Evolutionary conservation across 2,888 invertebrate species (phyloP), one percentile per base, ranked within the genome.

Genomic region (Sturmia bella): DNA sequence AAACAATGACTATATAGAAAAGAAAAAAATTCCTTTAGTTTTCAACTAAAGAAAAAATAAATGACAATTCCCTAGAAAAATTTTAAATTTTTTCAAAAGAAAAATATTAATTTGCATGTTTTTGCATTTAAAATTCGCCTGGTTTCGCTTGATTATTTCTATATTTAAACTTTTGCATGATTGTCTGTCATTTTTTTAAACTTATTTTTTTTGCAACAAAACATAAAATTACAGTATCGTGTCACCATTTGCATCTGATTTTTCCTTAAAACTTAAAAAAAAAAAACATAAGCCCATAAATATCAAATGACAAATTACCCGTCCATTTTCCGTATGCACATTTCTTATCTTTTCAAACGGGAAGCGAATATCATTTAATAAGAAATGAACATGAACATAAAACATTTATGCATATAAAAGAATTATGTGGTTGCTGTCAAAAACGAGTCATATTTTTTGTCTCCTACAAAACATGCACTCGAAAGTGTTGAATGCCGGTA

Each of bases 191-290:
- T 37, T 54, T 61, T 12, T n/a, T n/a, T n/a, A n/a, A n/a, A 72
- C n/a, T 39, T 39, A 66, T 59, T 6, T 43, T 15, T 24, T 7
- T 32, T 41, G 24, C 41, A 17, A 50, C 48, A 32, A 32, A 63
- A 63, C 74, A 57, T 75, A 69, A 63, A 70, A 80, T 52, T 80
- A 24, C 32, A 70, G 37, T 56, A 63, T 32, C 64, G 57, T 61
- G 52, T 19, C 37, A 11, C n/a, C 19, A 39, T 57, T 57, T 37
- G 12, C 9, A 39, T 17, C 12, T 37, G 11, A 61, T 41, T 39
- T 45, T 56, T 37, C 19, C 9, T 17, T 63, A 68, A 61, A 79
- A 66, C 61, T 63, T 32, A 27, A 27, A 4, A 27, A 27, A 27
- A 3, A 27, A 3, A 27, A 4, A 27, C 27, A 27, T 27, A 27